Evolutionary conservation across 2,888 invertebrate species (phyloP).

Genomic region (Lasioglossum oenotherae): DNA sequence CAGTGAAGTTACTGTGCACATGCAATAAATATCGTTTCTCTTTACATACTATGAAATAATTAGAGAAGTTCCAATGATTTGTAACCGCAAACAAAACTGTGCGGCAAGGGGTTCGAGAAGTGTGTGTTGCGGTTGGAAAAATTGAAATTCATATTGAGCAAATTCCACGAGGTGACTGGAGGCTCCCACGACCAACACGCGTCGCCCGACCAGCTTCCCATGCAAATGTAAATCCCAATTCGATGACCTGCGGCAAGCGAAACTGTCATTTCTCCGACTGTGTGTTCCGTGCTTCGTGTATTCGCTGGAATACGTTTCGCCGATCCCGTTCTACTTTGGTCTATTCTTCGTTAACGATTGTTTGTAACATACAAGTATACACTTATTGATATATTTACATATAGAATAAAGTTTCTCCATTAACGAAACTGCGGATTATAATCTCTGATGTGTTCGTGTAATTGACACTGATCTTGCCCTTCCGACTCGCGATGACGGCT

Average conservation of each 20-base stretch:
- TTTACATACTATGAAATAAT: neutral
- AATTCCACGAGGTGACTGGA: neutral
- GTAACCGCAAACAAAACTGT: neutral
- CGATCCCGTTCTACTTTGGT: conserved; percentile 34
- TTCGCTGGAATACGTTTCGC: conserved; percentile 9
- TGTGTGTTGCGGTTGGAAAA: neutral
- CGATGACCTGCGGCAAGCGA: neutral
- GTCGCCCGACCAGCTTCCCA: neutral
- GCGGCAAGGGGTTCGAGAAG: neutral
- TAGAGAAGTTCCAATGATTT: neutral
- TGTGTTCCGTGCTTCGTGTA: neutral
- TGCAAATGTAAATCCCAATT: conserved; percentile 13
- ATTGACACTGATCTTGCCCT: conserved; percentile 71
- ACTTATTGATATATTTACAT: conserved; percentile 48
- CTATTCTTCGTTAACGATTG: conserved; percentile 39
- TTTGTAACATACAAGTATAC: conserved; percentile 23
- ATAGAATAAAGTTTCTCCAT: conserved; percentile 15
- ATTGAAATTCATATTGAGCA: neutral
- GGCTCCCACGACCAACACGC: neutral
- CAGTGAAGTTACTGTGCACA: neutral
- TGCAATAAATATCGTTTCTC: neutral
- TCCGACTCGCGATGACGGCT: neutral
- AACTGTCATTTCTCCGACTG: neutral
- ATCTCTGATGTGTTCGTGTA: conserved; percentile 60
- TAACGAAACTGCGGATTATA: conserved; percentile 11